Evolutionary conservation across 2,113 vertebrate species (phyloP).

Genomic region (Lasiurus borealis): DNA sequence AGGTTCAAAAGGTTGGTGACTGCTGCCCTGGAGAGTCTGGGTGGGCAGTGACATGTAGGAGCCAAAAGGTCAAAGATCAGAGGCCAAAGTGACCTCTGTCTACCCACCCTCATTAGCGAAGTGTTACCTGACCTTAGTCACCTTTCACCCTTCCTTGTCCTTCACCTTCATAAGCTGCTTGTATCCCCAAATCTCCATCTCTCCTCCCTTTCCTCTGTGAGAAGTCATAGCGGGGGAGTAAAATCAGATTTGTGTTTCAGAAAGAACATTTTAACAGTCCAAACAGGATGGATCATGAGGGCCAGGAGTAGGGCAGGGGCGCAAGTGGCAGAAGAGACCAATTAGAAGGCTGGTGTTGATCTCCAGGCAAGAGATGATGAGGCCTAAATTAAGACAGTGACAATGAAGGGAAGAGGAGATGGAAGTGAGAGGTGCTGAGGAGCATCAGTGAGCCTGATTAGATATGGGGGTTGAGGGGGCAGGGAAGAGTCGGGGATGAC

Average conservation of each 20-base stretch:
- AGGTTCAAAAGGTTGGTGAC: too few relatives aligned
- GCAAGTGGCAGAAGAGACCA: slow-evolving; percentile 57
- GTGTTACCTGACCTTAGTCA: not conserved
- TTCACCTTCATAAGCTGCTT: not conserved
- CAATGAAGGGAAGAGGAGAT: slow-evolving; percentile 67
- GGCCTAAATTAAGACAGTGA: slow-evolving; percentile 75
- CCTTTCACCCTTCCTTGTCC: not conserved
- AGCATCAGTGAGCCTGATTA: slow-evolving; percentile 75
- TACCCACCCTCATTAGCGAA: not conserved
- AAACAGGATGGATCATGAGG: not conserved
- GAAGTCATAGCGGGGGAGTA: not conserved
- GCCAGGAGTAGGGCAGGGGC: slow-evolving; percentile 14
- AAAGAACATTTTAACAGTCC: not conserved
- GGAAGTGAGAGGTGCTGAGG: slow-evolving; percentile 67
- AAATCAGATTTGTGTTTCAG: not conserved
- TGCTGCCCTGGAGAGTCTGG: not conserved
- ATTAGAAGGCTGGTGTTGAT: slow-evolving; percentile 68
- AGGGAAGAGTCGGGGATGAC: not conserved
- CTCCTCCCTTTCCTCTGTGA: not conserved
- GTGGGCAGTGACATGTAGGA: not conserved
- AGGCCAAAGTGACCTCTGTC: slow-evolving; percentile 51
- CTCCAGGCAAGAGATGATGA: slow-evolving; percentile 71
- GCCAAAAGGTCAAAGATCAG: not conserved
- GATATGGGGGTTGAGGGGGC: slow-evolving; percentile 58
- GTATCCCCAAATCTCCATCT: not conserved